Percentiles rank a stretch among this genome's conserved stretches.
Evolutionary conservation across 1,140 invertebrate species (phyloP).

Genomic region (Lucilia cuprina): DNA sequence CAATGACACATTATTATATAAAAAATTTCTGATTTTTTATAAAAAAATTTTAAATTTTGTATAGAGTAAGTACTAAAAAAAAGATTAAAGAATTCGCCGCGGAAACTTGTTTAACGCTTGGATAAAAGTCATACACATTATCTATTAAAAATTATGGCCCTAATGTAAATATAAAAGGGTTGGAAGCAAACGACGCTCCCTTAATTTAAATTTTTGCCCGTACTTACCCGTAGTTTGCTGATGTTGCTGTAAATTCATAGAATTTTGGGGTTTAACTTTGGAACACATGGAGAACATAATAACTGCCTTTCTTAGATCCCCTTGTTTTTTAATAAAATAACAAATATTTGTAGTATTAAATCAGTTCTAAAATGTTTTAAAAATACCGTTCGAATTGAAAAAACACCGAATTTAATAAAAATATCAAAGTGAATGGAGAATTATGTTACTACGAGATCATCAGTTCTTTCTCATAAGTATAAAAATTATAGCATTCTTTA

Average conservation of each 20-base stretch:
- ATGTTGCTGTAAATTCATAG: conserved; percentile 46
- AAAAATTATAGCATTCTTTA: too few relatives aligned
- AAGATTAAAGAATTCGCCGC: too few relatives aligned
- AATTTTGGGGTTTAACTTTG: conserved; percentile 53
- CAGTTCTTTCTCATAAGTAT: too few relatives aligned
- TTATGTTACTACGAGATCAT: background rate
- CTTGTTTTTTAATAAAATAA: background rate
- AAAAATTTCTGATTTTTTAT: too few relatives aligned
- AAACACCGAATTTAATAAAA: too few relatives aligned
- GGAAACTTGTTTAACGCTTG: background rate
- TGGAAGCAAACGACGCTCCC: background rate
- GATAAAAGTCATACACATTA: too few relatives aligned
- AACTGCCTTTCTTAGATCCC: background rate
- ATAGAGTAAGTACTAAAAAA: too few relatives aligned
- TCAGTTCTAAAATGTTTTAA: background rate
- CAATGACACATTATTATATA: too few relatives aligned
- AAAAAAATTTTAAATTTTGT: too few relatives aligned
- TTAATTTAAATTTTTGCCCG: background rate
- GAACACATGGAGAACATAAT: conserved; percentile 61
- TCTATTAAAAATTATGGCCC: too few relatives aligned
- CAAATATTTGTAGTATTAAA: background rate
- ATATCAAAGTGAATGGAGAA: background rate
- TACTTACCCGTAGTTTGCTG: conserved; percentile 55
- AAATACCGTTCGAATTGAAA: background rate
- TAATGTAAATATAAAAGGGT: background rate